Conservation (phyloP, 1,140 invertebrate genomes). For the Heliconius eleuchia region DNA sequence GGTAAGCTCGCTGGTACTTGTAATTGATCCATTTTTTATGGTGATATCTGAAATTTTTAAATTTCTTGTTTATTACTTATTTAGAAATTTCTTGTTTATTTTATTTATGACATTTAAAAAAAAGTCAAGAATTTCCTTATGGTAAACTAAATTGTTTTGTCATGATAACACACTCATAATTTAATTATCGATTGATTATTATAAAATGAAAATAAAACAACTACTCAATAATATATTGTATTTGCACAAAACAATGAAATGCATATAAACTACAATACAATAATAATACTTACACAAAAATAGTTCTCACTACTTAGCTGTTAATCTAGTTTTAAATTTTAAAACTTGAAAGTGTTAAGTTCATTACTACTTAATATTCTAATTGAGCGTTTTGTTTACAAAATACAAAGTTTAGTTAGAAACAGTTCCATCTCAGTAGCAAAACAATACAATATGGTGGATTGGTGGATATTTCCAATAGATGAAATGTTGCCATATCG, state of each 20-base stretch:
- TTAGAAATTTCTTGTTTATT: neutral
- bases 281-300: neutral
- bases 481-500: neutral
- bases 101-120: too few species aligned
- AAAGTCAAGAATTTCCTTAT: too few species aligned
- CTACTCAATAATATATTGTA: neutral
- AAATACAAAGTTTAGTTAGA: constrained; percentile 40
- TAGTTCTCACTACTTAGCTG: neutral
- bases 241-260: neutral
- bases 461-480: constrained; percentile 18
- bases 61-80: neutral
- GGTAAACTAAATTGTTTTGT: neutral
- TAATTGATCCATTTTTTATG: constrained; percentile 59
- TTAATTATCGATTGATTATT: neutral
- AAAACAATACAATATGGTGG: constrained; percentile 49
- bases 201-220: neutral
- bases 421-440: constrained; percentile 51
- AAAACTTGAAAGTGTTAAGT: neutral
- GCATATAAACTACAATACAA: neutral
- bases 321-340: neutral
- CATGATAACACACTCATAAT: neutral
- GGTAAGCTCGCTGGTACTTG: constrained; percentile 54
- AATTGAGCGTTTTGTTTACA: constrained; percentile 31
- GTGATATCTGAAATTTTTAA: constrained; percentile 18
- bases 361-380: neutral